These are phyloP conservation scores for Spilarctia lutea DNA, from an alignment of 2,888 invertebrate species.

Conservation along the genomic window DNA sequence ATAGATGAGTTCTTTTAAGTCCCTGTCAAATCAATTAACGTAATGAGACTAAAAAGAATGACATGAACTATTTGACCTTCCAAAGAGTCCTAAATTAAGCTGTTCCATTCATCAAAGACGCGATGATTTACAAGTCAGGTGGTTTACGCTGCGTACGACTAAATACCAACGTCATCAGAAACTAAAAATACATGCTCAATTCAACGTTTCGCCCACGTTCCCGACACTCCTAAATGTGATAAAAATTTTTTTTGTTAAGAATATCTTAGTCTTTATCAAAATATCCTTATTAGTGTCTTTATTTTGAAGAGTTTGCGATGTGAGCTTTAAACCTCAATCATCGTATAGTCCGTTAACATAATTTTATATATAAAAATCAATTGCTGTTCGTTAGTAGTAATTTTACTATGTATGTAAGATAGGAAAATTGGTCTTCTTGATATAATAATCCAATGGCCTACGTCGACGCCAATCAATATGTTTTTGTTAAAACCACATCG, in stretches of 20 bases:
- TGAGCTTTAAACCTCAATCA: neutral
- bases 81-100: slow-evolving; percentile 32
- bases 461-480: no score
- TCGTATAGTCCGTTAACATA: neutral
- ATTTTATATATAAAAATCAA: no score
- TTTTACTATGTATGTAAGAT: no score
- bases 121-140: slow-evolving; percentile 51
- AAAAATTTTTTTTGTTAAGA: slow-evolving; percentile 31
- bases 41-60: slow-evolving; percentile 27
- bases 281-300: slow-evolving; percentile 22
- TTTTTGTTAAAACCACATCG: no score
- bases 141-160: slow-evolving; percentile 39
- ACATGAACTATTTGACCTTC: slow-evolving; percentile 42
- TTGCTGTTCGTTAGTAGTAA: no score
- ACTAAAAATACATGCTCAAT: slow-evolving; percentile 51
- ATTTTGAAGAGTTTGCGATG: neutral
- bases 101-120: slow-evolving; percentile 40
- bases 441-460: no score
- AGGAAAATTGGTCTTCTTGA: no score
- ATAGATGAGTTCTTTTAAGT: slow-evolving; percentile 3
- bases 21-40: slow-evolving; percentile 1
- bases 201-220: slow-evolving; percentile 41
- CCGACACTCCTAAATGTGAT: slow-evolving; percentile 29
- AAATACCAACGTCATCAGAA: slow-evolving; percentile 49
- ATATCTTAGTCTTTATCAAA: slow-evolving; percentile 25